Evolutionary conservation across 2,113 vertebrate species (phyloP), one percentile per base, ranked within the genome.

Genomic region (Balaenoptera acutorostrata): DNA sequence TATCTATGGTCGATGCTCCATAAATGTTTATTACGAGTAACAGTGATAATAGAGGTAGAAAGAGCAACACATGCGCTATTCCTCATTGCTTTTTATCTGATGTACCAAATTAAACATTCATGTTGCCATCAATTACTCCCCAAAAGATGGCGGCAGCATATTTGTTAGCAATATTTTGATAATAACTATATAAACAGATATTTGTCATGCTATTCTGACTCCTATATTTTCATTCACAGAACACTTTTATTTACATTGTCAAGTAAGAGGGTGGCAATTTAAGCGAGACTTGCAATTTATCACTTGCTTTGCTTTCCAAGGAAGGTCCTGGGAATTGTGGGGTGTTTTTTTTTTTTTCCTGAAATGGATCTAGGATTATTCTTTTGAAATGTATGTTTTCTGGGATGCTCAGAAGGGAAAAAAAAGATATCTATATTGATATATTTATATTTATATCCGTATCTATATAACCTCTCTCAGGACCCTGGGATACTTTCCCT

Each of bases 141-240:
- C 15, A 68, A 98, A 96, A 97, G 74, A 93, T 78, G 90, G 87
- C 44, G 80, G 75, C 97, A 88, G 87, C 72, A 85, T 96, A 94
- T 98, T 98, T 98, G 97, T 96, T 95, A 92, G 93, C 64, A 95
- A 90, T 95, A 97, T 96, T 98, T 98, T 97, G 86, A 90, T 97
- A 89, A 94, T 96, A 94, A 68, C 59, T 88, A 72, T 97, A 66
- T 97, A 98, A 97, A 96, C 87, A 95, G 64, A 81, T 97, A 97
- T 93, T 97, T 97, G 25, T 94, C 85, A 88, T 95, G 85, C 55
- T 90, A 77, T 96, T 93, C 85, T 97, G 71, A 88, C 64, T 95
- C 89, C 94, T 90, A 93, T 63, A 81, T 96, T 74, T 93, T 98
- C 97, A 95, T 96, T 98, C 77, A 94, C 18, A 95, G 41, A 95